Evolutionary conservation across 2,113 vertebrate species (phyloP), one percentile per base, ranked within the genome.

Genomic region (Danionella cerebrum): DNA sequence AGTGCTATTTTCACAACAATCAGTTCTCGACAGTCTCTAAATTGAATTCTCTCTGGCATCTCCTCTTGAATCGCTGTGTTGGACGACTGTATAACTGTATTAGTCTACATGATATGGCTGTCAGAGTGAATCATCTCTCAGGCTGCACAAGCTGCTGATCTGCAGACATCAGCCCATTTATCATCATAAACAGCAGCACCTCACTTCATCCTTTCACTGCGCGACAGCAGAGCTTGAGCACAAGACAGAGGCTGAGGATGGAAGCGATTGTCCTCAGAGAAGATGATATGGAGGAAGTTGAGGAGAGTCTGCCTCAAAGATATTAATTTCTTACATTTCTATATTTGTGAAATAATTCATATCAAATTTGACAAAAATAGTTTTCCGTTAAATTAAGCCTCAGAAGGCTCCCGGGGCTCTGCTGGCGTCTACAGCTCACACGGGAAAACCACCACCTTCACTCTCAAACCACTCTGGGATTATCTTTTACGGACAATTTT

Each of bases 171-270:
- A 76, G 69, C 89, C 86, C 91, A 96, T 97, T 94, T 89, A 92
- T 96, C 93, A 94, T 95, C 91, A 94, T 94, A 93, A 94, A 93
- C 91, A 90, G 87, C 84, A 89, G 58, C 89, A 89, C 79, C 85
- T 89, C 86, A 85, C 87, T 88, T 86, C 92, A 93, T 95, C 91
- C 92, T 90, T 94, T 92, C 91, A 84, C 91, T 89, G 93, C 91
- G 92, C 90, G 90, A 86, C 85, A 78, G 67, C 48, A 82, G 69
- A 36, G 38, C 71, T 82, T 80, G 82, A 78, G 72, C 67, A 9
- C 19, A n/a, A 11, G 22, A 5, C 47, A 14, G 50, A 27, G 4
- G 24, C 19, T 25, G 21, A 38, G 54, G 21, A 27, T 8, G 35
- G 9, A 53, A 53, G 33, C n/a, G n/a, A n/a, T n/a, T n/a, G n/a